Percentiles rank a stretch among this genome's conserved stretches.
phyloP scores from a whole-genome alignment of 1,140 invertebrate species.

The Pogonomyrmex californicus region DNA sequence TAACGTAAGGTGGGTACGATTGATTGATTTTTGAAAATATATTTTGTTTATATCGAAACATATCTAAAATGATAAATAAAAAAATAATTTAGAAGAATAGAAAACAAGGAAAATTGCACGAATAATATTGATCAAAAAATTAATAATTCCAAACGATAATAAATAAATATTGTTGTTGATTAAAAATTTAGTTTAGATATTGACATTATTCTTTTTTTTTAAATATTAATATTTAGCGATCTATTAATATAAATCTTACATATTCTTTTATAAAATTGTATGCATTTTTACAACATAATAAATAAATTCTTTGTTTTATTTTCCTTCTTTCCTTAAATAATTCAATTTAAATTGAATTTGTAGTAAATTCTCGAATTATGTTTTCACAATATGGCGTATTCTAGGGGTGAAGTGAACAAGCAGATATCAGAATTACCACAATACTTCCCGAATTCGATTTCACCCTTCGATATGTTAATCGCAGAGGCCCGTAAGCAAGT shows the following conservation, averaged over 20 bases:
- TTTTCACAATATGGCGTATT: conserved; percentile 51
- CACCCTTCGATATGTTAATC: conserved; percentile 93
- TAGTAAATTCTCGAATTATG: neutral
- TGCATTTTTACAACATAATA: conserved; percentile 6
- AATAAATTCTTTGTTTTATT: neutral
- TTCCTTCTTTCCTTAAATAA: neutral
- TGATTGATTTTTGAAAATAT: neutral
- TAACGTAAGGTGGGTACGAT: conserved; percentile 86
- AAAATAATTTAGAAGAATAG: neutral
- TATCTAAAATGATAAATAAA: conserved; percentile 4
- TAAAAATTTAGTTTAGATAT: neutral
- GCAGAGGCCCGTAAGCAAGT: conserved; percentile 91
- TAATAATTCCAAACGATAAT: neutral
- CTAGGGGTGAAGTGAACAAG: conserved; percentile 87
- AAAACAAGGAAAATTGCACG: neutral
- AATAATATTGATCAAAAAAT: neutral
- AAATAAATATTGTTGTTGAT: too few relatives aligned
- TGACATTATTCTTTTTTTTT: neutral
- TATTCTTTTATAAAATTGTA: neutral
- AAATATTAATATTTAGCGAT: neutral
- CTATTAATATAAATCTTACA: conserved; percentile 15
- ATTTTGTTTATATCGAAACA: neutral
- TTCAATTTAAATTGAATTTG: neutral
- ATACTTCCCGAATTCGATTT: conserved; percentile 94
- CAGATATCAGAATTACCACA: conserved; percentile 89